Conservation (phyloP, 2,888 invertebrate genomes). For the Melieria omissa region DNA sequence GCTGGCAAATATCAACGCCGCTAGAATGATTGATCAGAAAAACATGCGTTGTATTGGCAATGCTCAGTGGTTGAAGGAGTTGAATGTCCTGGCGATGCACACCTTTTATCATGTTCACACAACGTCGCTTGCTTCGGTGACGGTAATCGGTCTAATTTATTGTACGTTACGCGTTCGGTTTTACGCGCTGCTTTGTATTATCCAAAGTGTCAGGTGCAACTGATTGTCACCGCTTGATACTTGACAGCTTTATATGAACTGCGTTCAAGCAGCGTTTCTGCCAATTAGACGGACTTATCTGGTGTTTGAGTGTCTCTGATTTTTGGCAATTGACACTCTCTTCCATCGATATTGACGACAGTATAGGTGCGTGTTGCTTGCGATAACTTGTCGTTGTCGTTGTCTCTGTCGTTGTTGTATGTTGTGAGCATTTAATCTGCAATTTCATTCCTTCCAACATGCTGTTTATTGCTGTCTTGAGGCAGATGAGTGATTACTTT, state of each 20-base stretch:
- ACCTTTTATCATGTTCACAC: conserved; percentile 40
- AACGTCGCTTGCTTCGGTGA: background rate
- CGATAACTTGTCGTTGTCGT: no score
- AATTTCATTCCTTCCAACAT: no score
- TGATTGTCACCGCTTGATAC: conserved; percentile 2
- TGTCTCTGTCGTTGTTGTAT: no score
- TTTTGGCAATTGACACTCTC: background rate
- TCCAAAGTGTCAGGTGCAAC: conserved; percentile 9
- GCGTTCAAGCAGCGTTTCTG: background rate
- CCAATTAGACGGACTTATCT: conserved; percentile 7
- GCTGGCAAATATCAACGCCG: conserved; percentile 33
- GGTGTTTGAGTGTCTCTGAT: background rate
- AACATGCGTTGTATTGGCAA: background rate
- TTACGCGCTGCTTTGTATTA: background rate
- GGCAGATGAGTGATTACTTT: no score
- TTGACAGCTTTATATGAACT: conserved; percentile 25
- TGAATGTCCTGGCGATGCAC: background rate
- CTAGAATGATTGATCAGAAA: conserved; percentile 37
- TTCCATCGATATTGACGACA: no score
- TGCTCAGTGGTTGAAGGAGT: no score
- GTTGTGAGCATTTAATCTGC: no score
- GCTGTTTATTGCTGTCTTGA: no score
- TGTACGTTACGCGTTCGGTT: background rate
- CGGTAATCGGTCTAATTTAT: background rate
- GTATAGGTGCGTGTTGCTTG: no score